phyloP scores from a whole-genome alignment of 1,140 invertebrate species.

The Brachionus plicatilis region DNA sequence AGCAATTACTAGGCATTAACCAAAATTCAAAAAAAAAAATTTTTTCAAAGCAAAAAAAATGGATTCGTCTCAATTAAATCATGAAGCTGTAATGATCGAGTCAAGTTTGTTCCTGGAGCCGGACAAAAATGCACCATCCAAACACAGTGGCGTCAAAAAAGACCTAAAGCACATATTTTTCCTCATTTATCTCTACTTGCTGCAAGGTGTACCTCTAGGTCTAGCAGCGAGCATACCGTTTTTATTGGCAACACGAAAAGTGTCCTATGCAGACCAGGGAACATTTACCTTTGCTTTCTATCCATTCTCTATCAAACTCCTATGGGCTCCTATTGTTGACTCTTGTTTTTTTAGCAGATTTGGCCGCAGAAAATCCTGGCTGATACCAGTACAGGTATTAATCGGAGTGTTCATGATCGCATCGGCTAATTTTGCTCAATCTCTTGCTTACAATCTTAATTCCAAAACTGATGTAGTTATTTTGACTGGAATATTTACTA shows the following conservation, averaged over 20 bases:
- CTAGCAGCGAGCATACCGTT: slow-evolving; percentile 87
- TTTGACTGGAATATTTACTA: slow-evolving; percentile 67
- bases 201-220: slow-evolving; percentile 88
- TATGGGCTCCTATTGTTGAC: slow-evolving; percentile 98
- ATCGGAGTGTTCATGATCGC: slow-evolving; percentile 54
- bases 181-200: slow-evolving; percentile 80
- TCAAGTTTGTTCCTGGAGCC: background rate
- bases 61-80: background rate
- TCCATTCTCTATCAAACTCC: slow-evolving; percentile 90
- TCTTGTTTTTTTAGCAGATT: slow-evolving; percentile 74
- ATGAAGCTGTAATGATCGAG: background rate
- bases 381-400: slow-evolving; percentile 79
- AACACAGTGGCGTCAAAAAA: background rate
- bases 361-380: slow-evolving; percentile 92
- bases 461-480: background rate
- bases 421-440: slow-evolving; percentile 48
- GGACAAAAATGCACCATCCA: background rate
- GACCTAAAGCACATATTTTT: slow-evolving; percentile 24
- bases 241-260: slow-evolving; percentile 80
- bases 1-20: background rate
- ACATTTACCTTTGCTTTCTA: slow-evolving; percentile 94
- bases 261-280: slow-evolving; percentile 79
- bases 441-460: slow-evolving; percentile 42
- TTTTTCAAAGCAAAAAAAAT: background rate
- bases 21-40: background rate